phyloP scores from a whole-genome alignment of 1,140 invertebrate species.

The Augochlora pura region DNA sequence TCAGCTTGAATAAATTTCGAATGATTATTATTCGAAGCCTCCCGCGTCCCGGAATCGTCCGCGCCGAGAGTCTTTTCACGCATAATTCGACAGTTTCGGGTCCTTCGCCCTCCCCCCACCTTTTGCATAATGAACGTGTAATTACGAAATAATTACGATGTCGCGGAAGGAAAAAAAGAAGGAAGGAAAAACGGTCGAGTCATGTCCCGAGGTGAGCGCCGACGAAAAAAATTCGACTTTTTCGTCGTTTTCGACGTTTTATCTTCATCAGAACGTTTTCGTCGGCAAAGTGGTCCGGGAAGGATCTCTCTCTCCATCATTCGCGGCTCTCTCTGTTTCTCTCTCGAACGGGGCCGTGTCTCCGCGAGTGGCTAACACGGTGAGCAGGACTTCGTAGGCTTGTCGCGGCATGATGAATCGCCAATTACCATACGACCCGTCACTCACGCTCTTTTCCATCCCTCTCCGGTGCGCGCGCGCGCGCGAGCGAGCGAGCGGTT shows the following conservation, averaged over 20 bases:
- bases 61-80: neutral
- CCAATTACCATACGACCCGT: slow-evolving; percentile 58
- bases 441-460: slow-evolving; percentile 35
- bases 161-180: slow-evolving; percentile 19
- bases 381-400: slow-evolving; percentile 48
- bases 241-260: slow-evolving; percentile 47
- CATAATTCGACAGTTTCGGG: slow-evolving; percentile 7
- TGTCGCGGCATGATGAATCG: slow-evolving; percentile 57
- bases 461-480: slow-evolving; percentile 16
- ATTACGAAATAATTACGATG: slow-evolving; percentile 62
- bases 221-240: slow-evolving; percentile 36
- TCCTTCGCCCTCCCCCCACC: neutral
- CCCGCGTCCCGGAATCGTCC: neutral
- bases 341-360: slow-evolving; percentile 50
- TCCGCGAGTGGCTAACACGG: slow-evolving; percentile 53
- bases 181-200: slow-evolving; percentile 16
- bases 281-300: slow-evolving; percentile 47
- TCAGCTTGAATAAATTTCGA: neutral
- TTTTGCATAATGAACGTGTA: slow-evolving; percentile 53
- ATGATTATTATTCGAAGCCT: slow-evolving; percentile 16
- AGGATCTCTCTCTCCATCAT: slow-evolving; percentile 1
- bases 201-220: slow-evolving; percentile 42
- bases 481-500: too few relatives aligned
- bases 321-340: too few relatives aligned
- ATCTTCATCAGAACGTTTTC: slow-evolving; percentile 54